Percentiles rank a stretch among this genome's conserved stretches.
Conservation (phyloP, 2,797 vertebrate species). For the Coilia nasus region DNA sequence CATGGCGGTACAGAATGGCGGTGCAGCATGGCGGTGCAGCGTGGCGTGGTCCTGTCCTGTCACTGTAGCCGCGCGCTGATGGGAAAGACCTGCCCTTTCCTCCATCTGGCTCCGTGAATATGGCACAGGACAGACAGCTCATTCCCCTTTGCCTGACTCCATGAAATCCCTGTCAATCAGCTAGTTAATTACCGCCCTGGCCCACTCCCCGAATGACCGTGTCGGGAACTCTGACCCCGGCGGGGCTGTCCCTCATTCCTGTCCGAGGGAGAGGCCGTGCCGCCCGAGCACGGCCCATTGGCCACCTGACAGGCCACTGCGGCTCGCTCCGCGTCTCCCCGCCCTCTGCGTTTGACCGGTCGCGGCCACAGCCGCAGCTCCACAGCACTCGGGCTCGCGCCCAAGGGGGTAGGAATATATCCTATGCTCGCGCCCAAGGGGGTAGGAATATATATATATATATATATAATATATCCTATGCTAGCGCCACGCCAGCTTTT, state of each 20-base stretch:
- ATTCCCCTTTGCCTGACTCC: constrained; percentile 52
- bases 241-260: constrained; percentile 51
- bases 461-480: no score
- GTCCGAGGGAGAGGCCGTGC: constrained; percentile 47
- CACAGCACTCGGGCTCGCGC: not conserved
- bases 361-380: not conserved
- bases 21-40: no score
- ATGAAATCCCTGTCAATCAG: constrained; percentile 81
- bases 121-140: constrained; percentile 39
- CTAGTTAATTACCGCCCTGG: constrained; percentile 77
- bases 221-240: constrained; percentile 79
- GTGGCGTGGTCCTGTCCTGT: constrained; percentile 35
- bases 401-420: no score
- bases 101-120: constrained; percentile 42
- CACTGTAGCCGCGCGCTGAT: constrained; percentile 51
- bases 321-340: not conserved
- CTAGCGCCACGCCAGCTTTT: not conserved
- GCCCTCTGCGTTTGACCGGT: not conserved
- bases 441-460: no score
- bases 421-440: no score
- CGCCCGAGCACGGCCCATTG: constrained; percentile 51
- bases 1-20: no score
- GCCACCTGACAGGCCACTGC: constrained; percentile 64
- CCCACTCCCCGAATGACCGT: constrained; percentile 75
- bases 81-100: constrained; percentile 58